Evolutionary conservation across 2,113 vertebrate genomes (phyloP).

Genomic region (Chauna torquata): DNA sequence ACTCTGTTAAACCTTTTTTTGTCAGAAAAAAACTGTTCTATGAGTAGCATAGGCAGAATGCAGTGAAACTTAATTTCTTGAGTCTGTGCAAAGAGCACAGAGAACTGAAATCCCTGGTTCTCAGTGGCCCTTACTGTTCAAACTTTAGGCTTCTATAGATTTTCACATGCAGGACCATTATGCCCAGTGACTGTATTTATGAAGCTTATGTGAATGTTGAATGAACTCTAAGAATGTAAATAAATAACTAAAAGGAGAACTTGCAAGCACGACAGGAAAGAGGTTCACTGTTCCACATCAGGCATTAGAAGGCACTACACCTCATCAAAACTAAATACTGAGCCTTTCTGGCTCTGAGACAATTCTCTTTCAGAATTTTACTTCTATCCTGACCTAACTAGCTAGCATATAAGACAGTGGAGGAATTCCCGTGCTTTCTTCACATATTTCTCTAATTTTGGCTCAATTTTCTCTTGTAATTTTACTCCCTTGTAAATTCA

Average conservation of each 20-base stretch:
- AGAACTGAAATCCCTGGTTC: neutral
- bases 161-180: neutral
- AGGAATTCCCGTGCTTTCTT: neutral
- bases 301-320: neutral
- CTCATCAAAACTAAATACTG: neutral
- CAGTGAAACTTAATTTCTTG: neutral
- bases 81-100: neutral
- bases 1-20: neutral
- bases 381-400: neutral
- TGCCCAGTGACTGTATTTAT: neutral
- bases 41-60: neutral
- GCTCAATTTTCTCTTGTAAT: neutral
- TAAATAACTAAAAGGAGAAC: neutral
- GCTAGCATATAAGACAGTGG: neutral
- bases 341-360: neutral
- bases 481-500: neutral
- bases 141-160: neutral
- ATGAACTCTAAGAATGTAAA: neutral
- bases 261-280: neutral
- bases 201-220: neutral
- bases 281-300: neutral
- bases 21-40: neutral
- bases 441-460: neutral
- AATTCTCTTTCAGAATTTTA: neutral
- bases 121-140: neutral